Percentiles rank a stretch among this genome's conserved stretches.
These are phyloP conservation scores for Mesembrinibis cayennensis DNA, from an alignment of 2,113 vertebrate species.

Conservation along the genomic window DNA sequence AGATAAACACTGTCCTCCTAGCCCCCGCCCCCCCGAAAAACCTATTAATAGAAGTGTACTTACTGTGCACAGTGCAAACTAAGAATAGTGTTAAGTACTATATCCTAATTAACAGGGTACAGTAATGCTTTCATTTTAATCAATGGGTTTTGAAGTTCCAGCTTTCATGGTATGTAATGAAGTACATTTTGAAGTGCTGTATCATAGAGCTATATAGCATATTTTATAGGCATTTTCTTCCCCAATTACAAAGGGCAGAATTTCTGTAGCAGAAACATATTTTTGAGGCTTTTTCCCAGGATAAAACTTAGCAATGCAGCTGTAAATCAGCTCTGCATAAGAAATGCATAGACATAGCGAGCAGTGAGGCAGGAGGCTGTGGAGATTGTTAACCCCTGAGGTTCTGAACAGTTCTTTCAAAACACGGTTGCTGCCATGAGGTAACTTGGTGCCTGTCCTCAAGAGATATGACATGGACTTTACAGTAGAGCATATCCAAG, in stretches of 20 bases:
- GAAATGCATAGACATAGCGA: background rate
- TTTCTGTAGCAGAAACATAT: conserved; percentile 1
- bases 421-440: background rate
- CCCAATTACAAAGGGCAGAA: background rate
- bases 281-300: background rate
- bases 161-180: background rate
- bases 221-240: background rate
- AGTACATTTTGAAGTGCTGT: background rate
- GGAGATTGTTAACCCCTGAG: background rate
- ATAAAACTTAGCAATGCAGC: background rate
- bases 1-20: background rate
- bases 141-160: background rate
- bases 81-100: conserved; percentile 1
- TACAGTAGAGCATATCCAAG: background rate
- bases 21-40: too few species aligned
- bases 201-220: background rate
- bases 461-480: background rate
- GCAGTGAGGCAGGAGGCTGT: background rate
- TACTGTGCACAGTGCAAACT: background rate
- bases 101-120: conserved; percentile 13
- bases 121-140: conserved; percentile 9
- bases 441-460: background rate
- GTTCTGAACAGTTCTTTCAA: background rate
- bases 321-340: background rate
- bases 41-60: background rate